Conservation (phyloP, 2,113 vertebrate genomes). For the Phrynosoma platyrhinos region DNA sequence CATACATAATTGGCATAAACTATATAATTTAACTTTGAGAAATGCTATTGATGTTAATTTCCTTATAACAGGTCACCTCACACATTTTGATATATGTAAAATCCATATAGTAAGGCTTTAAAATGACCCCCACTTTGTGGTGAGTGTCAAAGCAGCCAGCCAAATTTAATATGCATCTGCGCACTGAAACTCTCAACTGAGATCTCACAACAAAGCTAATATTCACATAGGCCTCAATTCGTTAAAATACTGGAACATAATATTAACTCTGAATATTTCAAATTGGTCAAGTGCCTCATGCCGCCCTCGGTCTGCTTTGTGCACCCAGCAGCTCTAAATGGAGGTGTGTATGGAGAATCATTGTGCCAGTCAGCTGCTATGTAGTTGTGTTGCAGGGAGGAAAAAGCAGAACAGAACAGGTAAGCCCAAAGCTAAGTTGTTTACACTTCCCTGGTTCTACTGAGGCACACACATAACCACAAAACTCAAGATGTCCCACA, state of each 20-base stretch:
- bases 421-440: not conserved
- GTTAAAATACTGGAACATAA: not conserved
- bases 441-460: no score
- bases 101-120: not conserved
- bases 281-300: no score
- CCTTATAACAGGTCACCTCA: not conserved
- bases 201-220: not conserved
- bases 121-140: not conserved
- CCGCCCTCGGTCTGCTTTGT: no score
- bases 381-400: no score
- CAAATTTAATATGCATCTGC: not conserved
- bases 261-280: not conserved
- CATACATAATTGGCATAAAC: not conserved
- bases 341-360: no score
- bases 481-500: not conserved
- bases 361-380: no score
- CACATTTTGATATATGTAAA: not conserved
- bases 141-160: not conserved
- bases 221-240: not conserved
- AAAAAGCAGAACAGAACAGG: not conserved
- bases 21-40: not conserved
- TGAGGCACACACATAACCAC: not conserved
- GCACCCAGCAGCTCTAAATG: no score
- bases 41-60: not conserved
- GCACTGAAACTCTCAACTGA: not conserved